phyloP scores from a whole-genome alignment of 2,113 vertebrate species.

The Trachemys scripta region DNA sequence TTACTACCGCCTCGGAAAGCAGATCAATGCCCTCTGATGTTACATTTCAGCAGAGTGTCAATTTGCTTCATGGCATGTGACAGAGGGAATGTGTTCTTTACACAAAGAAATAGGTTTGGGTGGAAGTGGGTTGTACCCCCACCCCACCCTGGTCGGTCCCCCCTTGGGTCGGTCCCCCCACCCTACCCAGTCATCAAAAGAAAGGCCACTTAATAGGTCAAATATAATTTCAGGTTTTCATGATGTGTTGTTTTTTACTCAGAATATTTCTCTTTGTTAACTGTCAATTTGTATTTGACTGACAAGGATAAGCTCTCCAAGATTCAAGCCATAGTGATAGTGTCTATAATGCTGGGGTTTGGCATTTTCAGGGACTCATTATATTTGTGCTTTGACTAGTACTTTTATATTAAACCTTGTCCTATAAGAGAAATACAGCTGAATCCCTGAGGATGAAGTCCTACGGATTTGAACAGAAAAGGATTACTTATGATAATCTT shows the following conservation, averaged over 20 bases:
- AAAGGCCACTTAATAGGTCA: slow-evolving; percentile 7
- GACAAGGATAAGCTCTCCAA: not conserved
- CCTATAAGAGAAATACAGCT: not conserved
- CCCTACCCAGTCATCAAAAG: not conserved
- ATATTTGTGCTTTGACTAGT: not conserved
- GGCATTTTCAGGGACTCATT: not conserved
- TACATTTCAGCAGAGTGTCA: not conserved
- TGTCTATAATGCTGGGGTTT: not conserved
- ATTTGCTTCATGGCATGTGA: fast-evolving
- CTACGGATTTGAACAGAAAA: not conserved
- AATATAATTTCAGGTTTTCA: fast-evolving
- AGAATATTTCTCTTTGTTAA: not conserved
- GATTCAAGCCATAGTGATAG: not conserved
- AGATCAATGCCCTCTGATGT: not conserved
- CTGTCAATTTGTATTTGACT: not conserved
- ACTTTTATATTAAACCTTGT: not conserved
- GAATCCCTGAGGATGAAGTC: not conserved
- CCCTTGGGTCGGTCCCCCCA: not conserved
- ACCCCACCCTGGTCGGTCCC: too few species aligned
- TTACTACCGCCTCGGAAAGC: not conserved
- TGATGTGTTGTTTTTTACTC: not conserved
- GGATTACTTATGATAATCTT: not conserved
- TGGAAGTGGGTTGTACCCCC: too few species aligned
- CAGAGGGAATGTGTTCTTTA: not conserved
- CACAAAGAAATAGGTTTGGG: not conserved